These are phyloP conservation scores for Chloroclysta siterata DNA, from an alignment of 2,888 invertebrate species.

Conservation along the genomic window DNA sequence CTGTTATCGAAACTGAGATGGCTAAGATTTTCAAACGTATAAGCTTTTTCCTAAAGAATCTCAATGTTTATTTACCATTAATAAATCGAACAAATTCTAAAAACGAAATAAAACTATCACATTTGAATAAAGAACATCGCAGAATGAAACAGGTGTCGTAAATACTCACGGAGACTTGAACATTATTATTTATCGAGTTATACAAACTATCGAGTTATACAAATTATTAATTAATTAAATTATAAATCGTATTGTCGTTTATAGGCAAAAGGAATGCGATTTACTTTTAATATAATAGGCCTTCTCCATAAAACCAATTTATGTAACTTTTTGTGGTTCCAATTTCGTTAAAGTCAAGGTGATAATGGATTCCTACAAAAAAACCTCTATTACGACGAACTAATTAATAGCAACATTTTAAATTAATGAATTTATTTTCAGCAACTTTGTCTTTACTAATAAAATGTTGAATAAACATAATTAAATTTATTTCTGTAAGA, in stretches of 20 bases:
- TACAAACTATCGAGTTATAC: too few species aligned
- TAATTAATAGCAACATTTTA: slow-evolving; percentile 28
- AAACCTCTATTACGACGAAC: slow-evolving; percentile 12
- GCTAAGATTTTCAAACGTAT: too few species aligned
- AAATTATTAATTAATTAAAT: neutral
- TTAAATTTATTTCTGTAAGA: neutral
- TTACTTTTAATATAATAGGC: neutral
- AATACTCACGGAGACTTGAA: neutral
- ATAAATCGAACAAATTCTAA: too few species aligned
- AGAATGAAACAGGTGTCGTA: neutral
- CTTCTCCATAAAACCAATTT: neutral
- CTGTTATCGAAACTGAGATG: too few species aligned
- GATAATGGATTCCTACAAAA: slow-evolving; percentile 21
- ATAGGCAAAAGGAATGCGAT: neutral
- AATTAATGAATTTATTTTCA: slow-evolving; percentile 27
- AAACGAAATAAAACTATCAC: too few species aligned
- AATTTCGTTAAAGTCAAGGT: slow-evolving; percentile 14
- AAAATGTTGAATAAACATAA: slow-evolving; percentile 15
- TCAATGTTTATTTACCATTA: too few species aligned
- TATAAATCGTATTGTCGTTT: neutral
- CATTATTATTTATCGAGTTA: neutral
- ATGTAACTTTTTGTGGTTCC: slow-evolving; percentile 5
- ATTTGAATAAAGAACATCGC: neutral
- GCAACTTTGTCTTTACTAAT: slow-evolving; percentile 26
- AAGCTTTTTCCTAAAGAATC: too few species aligned